These are phyloP conservation scores for Myripristis murdjan DNA, from an alignment of 2,797 vertebrate genomes.

Conservation along the genomic window DNA sequence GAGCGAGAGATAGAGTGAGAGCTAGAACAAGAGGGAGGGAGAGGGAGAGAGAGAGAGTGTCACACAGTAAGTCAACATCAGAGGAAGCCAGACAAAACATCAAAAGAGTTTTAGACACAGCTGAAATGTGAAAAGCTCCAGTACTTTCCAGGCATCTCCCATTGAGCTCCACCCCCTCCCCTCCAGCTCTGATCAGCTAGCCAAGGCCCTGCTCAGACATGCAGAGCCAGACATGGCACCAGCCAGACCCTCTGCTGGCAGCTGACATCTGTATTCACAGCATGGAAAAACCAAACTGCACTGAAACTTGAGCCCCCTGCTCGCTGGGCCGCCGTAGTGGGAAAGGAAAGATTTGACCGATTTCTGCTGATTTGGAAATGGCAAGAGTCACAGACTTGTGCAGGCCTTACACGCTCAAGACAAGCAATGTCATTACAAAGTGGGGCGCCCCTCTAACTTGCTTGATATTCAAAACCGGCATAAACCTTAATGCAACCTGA, in stretches of 20 bases:
- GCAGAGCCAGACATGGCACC: slow-evolving; percentile 71
- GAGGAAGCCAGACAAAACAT: slow-evolving; percentile 62
- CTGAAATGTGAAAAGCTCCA: slow-evolving; percentile 64
- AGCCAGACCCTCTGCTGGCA: slow-evolving; percentile 65
- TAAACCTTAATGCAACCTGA: slow-evolving; percentile 10
- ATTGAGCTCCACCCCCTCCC: slow-evolving; percentile 42
- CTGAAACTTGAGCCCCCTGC: slow-evolving; percentile 65
- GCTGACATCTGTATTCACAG: slow-evolving; percentile 78
- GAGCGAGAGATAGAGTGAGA: background rate
- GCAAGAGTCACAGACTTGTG: slow-evolving; percentile 28
- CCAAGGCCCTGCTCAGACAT: slow-evolving; percentile 74
- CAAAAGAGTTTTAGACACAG: slow-evolving; percentile 61
- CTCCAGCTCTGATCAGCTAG: slow-evolving; percentile 69
- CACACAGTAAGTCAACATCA: slow-evolving; percentile 48
- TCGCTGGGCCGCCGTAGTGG: slow-evolving; percentile 33
- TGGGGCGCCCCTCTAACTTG: background rate
- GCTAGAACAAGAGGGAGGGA: slow-evolving; percentile 1
- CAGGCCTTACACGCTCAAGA: slow-evolving; percentile 31
- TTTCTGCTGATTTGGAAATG: slow-evolving; percentile 65
- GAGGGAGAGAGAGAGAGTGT: slow-evolving; percentile 29
- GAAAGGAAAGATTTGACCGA: slow-evolving; percentile 48
- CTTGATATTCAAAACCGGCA: slow-evolving; percentile 28
- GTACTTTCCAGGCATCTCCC: slow-evolving; percentile 65
- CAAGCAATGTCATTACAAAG: slow-evolving; percentile 31
- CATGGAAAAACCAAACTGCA: slow-evolving; percentile 67